Evolutionary conservation across 1,140 invertebrate genomes (phyloP), one percentile per base, ranked within the genome.

Genomic region (Trachymyrmex septentrionalis): DNA sequence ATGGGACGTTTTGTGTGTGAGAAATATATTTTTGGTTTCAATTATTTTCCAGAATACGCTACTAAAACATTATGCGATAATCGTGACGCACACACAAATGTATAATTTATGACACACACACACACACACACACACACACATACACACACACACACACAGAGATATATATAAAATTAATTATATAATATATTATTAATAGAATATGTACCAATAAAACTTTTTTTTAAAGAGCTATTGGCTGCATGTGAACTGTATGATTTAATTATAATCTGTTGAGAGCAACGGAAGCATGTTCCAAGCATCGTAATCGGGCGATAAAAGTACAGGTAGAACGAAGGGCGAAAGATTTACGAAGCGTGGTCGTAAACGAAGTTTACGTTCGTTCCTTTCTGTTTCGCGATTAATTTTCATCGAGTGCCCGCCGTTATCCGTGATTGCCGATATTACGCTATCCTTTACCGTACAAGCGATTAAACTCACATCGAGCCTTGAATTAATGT

Each of bases 391-490:
- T 73, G 80, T 55, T 69, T 53, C 80, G 55, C 80, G 80, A 84
- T 84, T 84, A 84, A 84, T 84, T 84, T 84, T 84, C 80, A 84
- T 84, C 80, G 69, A 63, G 80, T 63, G 69, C 38, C 80, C 67
- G 64, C 50, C 80, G 38, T 84, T 84, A 73, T 84, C 69, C 80
- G 67, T 57, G 69, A 84, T 84, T 53, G 80, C 69, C 69, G 80
- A 84, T 84, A 84, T 84, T 75, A 61, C 69, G 55, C 69, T 73
- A 73, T 73, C 80, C 55, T 84, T 84, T 75, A 73, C 80, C 55
- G 53, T 48, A 55, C 44, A 67, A 84, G 57, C 80, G 80, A 73
- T 84, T 84, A 84, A 84, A 84, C 38, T 84, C 55, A 24, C 80
- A 73, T 73, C 80, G 57, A 61, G 30, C n/a, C 55, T 57, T 84